Percentiles rank a stretch among this genome's conserved stretches.
These are phyloP conservation scores for Xerus rutilus DNA, from an alignment of 2,797 vertebrate genomes.

Conservation along the genomic window DNA sequence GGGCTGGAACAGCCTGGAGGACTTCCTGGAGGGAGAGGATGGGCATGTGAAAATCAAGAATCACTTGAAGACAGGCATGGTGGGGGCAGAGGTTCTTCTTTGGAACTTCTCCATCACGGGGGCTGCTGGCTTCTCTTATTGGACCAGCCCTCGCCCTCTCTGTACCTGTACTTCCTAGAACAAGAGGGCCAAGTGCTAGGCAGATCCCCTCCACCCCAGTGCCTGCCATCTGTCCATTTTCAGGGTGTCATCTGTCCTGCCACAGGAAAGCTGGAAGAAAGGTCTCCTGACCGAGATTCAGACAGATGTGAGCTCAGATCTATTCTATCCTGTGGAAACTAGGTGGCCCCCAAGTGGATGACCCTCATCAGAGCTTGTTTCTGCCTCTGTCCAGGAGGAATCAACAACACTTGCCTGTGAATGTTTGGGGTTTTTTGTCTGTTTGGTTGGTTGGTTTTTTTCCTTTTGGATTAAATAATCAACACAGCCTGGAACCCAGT, in stretches of 20 bases:
- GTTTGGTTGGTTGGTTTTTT: too few relatives aligned
- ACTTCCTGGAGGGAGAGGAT: conserved; percentile 66
- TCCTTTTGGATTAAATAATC: neutral
- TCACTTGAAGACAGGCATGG: neutral
- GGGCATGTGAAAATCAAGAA: conserved; percentile 30
- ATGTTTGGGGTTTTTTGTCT: neutral
- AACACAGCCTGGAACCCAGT: too few relatives aligned
- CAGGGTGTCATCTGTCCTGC: neutral
- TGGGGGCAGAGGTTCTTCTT: neutral
- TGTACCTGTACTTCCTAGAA: neutral
- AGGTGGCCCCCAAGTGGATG: neutral
- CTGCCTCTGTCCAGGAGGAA: neutral
- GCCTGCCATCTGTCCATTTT: neutral
- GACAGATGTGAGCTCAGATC: neutral
- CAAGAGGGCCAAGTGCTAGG: neutral
- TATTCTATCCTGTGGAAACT: neutral
- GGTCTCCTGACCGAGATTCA: neutral
- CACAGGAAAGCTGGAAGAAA: neutral
- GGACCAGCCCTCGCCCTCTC: neutral
- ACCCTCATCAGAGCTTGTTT: too few relatives aligned
- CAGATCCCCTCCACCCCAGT: neutral
- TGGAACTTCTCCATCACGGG: neutral
- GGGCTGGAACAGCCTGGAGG: conserved; percentile 48
- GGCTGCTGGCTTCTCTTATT: neutral
- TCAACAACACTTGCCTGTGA: too few relatives aligned